Evolutionary conservation across 1,140 invertebrate species (phyloP).

Genomic region (Drosophila nigromelanica): DNA sequence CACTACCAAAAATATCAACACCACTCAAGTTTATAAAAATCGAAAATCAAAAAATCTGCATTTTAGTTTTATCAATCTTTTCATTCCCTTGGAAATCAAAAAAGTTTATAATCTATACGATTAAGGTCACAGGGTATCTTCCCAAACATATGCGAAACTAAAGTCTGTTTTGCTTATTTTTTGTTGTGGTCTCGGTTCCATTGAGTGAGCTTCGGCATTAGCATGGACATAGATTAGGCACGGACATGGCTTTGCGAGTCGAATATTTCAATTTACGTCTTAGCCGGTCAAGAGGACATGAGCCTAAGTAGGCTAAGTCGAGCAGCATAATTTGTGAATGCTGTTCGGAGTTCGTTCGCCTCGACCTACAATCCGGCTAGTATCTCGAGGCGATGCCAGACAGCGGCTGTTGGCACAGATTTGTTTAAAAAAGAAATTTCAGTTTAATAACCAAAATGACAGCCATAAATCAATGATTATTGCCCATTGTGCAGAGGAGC

Average conservation of each 20-base stretch:
- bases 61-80: too few species aligned
- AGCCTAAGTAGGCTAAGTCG: slow-evolving; percentile 25
- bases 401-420: slow-evolving; percentile 34
- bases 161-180: background rate
- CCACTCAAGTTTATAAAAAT: too few species aligned
- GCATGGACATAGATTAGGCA: slow-evolving; percentile 42
- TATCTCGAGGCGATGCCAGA: slow-evolving; percentile 4
- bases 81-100: too few species aligned
- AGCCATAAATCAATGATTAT: slow-evolving; percentile 72
- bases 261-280: slow-evolving; percentile 54
- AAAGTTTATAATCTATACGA: too few species aligned
- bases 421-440: slow-evolving; percentile 27
- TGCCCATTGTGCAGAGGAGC: slow-evolving; percentile 24
- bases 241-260: slow-evolving; percentile 35
- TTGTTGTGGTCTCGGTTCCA: slow-evolving; percentile 7
- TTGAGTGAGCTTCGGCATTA: slow-evolving; percentile 2
- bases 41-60: too few species aligned
- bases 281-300: slow-evolving; percentile 45
- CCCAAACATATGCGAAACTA: background rate
- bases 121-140: background rate
- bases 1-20: too few species aligned
- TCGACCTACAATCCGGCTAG: slow-evolving; percentile 1
- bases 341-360: slow-evolving; percentile 35
- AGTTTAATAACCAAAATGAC: slow-evolving; percentile 50
- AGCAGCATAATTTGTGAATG: slow-evolving; percentile 29